Conservation (phyloP, 2,888 invertebrate species). For the Drosophila nigritarsus region DNA sequence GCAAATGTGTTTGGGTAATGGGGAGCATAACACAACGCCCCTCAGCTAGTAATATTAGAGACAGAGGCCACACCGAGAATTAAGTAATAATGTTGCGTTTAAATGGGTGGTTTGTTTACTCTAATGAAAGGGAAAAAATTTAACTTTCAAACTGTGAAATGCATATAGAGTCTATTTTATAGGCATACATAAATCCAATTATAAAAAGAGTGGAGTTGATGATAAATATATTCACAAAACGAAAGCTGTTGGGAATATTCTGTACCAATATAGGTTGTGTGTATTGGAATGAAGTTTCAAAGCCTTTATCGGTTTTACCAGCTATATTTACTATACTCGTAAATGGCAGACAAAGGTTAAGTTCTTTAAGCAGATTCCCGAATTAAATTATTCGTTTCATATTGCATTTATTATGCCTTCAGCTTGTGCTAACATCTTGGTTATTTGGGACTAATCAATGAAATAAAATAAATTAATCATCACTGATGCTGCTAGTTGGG, state of each 20-base stretch:
- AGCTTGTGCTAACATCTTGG: not conserved
- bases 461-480: not conserved
- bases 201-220: not conserved
- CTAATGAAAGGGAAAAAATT: not conserved
- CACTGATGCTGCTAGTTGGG: not conserved
- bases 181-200: not conserved
- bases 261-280: not conserved
- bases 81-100: conserved; percentile 40
- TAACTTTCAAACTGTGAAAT: not conserved
- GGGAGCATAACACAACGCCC: conserved; percentile 32
- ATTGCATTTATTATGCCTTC: not conserved
- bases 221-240: not conserved
- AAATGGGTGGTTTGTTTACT: conserved; percentile 17
- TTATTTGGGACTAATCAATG: not conserved
- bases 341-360: not conserved
- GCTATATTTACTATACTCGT: not conserved
- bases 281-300: not conserved
- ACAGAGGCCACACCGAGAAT: conserved; percentile 34
- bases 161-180: not conserved
- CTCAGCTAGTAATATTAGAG: conserved; percentile 45
- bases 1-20: conserved; percentile 44
- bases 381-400: not conserved
- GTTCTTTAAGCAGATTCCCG: not conserved
- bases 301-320: not conserved
- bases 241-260: not conserved